Conservation (phyloP, 2,797 vertebrate genomes). For the Enteromius viviparus region DNA sequence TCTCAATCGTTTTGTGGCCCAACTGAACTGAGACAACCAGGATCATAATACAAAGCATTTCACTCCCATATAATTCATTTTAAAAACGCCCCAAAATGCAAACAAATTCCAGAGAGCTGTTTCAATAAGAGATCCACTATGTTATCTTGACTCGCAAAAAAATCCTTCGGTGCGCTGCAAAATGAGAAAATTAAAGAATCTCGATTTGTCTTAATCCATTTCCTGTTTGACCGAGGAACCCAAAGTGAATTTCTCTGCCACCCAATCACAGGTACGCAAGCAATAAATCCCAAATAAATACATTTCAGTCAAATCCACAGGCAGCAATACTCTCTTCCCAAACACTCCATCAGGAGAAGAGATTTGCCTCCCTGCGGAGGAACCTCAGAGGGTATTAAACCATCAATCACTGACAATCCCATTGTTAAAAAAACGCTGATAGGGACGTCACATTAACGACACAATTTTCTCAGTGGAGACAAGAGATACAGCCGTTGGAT, state of each 20-base stretch:
- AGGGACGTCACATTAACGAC: slow-evolving; percentile 51
- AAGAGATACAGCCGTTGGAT: slow-evolving; percentile 39
- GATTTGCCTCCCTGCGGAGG: slow-evolving; percentile 25
- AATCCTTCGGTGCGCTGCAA: background rate
- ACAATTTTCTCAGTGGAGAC: slow-evolving; percentile 45
- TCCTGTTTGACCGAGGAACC: slow-evolving; percentile 14
- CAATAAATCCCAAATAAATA: slow-evolving; percentile 49
- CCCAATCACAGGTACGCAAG: slow-evolving; percentile 22
- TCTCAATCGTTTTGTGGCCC: slow-evolving; percentile 19
- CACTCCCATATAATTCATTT: background rate
- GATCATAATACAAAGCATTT: slow-evolving; percentile 41
- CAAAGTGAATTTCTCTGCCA: slow-evolving; percentile 25
- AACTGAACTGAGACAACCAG: background rate
- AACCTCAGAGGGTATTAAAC: slow-evolving; percentile 45
- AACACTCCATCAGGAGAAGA: slow-evolving; percentile 33
- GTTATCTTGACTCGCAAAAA: slow-evolving; percentile 13
- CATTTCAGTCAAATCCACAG: slow-evolving; percentile 29
- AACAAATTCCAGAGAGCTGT: slow-evolving; percentile 19
- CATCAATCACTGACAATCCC: slow-evolving; percentile 52
- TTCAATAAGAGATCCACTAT: slow-evolving; percentile 3
- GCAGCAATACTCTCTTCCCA: slow-evolving; percentile 2
- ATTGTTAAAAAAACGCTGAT: slow-evolving; percentile 47
- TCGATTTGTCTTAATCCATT: slow-evolving; percentile 38
- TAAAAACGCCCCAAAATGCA: background rate
- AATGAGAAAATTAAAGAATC: slow-evolving; percentile 37